Evolutionary conservation across 2,888 invertebrate species (phyloP), one percentile per base, ranked within the genome.

Genomic region (Eumacrocentrus americanus): DNA sequence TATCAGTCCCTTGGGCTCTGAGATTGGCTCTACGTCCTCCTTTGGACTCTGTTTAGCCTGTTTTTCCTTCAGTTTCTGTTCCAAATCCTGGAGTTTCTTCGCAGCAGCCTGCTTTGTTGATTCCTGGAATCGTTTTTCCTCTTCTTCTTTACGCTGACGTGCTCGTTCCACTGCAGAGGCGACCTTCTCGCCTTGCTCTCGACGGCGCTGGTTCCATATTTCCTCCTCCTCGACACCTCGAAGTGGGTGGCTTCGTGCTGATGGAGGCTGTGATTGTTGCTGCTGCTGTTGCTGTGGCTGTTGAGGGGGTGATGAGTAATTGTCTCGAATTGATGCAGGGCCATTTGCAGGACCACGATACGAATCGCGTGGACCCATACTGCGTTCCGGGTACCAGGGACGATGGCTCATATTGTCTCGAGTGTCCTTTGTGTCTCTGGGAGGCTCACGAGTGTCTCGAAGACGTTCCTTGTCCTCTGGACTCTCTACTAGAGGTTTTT

Each of bases 121-220:
- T 72, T 89, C 88, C 70, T 85, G 84, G 71, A 86, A 90, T 40
- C 91, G 86, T 64, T 93, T 90, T 74, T 95, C 94, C 75, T 94
- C 95, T 74, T 95, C 94, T 74, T 94, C 94, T 71, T 94, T 91
- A 23, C 92, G 87, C 75, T 91, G 91, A 57, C 91, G 88, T 0
- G 94, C 94, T 23, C 94, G 85, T 68, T 92, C 93, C 12, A 93
- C 91, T 1, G 90, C 91, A 58, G 89, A 87, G 7, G 90, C 89
- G 50, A 94, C 88, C 73, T 89, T 89, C 70, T 89, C 87, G 75
- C 83, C 83, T 69, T 90, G 88, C 64, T 88, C 87, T 60, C 87
- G 84, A 52, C 91, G 85, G 60, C 88, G 84, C 73, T 89, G 88
- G n/a, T 87, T 86, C 88, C 90, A 89, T 58, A 88, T 79, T 72